These are phyloP conservation scores for Acanthosepion lycidas DNA, from an alignment of 2,888 invertebrate species.

Conservation along the genomic window DNA sequence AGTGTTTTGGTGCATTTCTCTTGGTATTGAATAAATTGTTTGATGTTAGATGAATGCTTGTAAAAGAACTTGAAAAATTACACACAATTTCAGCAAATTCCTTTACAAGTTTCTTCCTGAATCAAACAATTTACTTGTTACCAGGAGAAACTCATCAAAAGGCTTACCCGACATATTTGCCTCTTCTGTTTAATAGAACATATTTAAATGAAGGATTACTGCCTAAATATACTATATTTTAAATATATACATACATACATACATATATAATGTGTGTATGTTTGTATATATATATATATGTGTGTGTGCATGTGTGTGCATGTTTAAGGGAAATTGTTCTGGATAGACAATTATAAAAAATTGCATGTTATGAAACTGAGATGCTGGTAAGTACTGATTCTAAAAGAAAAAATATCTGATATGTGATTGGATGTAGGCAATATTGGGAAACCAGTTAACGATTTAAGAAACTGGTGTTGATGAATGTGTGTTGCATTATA, in stretches of 20 bases:
- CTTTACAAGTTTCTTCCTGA: too few species aligned
- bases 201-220: too few species aligned
- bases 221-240: background rate
- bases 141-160: too few species aligned
- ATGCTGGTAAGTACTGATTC: slow-evolving; percentile 8
- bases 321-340: background rate
- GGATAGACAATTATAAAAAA: background rate
- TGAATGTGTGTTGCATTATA: background rate
- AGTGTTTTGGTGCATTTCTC: too few species aligned
- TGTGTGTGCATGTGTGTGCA: background rate
- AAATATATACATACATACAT: background rate
- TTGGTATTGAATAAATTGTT: too few species aligned
- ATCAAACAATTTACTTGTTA: too few species aligned
- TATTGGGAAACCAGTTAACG: background rate
- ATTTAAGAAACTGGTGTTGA: background rate
- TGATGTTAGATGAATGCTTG: too few species aligned
- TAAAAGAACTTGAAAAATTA: too few species aligned
- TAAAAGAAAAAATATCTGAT: slow-evolving; percentile 33
- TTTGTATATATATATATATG: background rate
- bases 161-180: too few species aligned
- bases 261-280: background rate
- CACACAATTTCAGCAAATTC: too few species aligned
- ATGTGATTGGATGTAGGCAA: slow-evolving; percentile 23
- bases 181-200: too few species aligned
- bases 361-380: background rate